A percentile compares a stretch with the other conserved stretches of the same genome.
These are phyloP conservation scores for Dorcus hopei DNA, from an alignment of 2,888 invertebrate species.

Conservation along the genomic window DNA sequence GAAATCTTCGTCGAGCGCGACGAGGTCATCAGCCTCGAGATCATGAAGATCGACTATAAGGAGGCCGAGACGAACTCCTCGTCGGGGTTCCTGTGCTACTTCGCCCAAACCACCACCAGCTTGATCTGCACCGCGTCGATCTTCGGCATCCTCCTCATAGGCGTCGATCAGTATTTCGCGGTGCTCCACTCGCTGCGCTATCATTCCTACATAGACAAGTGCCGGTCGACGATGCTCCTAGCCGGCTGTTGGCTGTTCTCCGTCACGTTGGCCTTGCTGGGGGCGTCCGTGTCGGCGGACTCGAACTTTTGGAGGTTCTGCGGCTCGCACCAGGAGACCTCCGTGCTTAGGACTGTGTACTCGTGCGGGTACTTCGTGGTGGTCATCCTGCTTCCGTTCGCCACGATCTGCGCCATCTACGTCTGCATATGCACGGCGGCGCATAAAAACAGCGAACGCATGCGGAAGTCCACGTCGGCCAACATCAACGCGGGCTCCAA, in stretches of 20 bases:
- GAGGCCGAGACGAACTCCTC: neutral
- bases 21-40: conserved; percentile 20
- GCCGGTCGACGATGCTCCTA: conserved; percentile 51
- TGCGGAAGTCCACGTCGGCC: conserved; percentile 46
- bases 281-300: conserved; percentile 50
- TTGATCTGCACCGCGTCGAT: conserved; percentile 59
- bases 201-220: conserved; percentile 56
- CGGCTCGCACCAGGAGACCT: conserved; percentile 5
- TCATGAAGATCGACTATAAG: conserved; percentile 24
- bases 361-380: conserved; percentile 49
- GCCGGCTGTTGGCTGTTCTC: conserved; percentile 53
- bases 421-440: conserved; percentile 74
- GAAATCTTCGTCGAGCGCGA: conserved; percentile 13
- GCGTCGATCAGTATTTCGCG: conserved; percentile 64
- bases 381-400: conserved; percentile 55
- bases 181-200: conserved; percentile 65
- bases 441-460: conserved; percentile 65
- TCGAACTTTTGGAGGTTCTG: conserved; percentile 51
- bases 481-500: conserved; percentile 54
- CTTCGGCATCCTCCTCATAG: conserved; percentile 61
- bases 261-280: conserved; percentile 46
- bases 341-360: conserved; percentile 36
- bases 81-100: conserved; percentile 35
- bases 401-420: conserved; percentile 71
- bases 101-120: conserved; percentile 63